phyloP scores from a whole-genome alignment of 2,888 invertebrate species.

The Amaurobius ferox region DNA sequence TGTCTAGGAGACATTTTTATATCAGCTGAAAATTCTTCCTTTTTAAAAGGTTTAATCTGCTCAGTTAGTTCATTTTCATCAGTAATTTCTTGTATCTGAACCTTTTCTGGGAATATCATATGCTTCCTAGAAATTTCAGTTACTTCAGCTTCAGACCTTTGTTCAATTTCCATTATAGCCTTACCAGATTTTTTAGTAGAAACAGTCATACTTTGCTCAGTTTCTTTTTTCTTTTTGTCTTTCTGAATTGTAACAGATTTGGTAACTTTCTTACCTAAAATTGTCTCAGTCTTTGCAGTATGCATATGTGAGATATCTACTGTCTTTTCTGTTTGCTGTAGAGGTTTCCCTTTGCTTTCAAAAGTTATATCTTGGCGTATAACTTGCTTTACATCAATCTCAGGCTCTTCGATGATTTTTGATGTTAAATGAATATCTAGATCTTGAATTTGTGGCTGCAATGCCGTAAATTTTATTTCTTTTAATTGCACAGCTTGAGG shows the following conservation, averaged over 20 bases:
- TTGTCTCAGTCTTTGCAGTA: not conserved
- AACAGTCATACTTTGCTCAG: conserved; percentile 43
- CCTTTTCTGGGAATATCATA: conserved; percentile 50
- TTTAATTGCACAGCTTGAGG: not conserved
- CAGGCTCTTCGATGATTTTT: conserved; percentile 36
- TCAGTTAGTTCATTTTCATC: conserved; percentile 22
- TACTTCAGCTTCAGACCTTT: conserved; percentile 39
- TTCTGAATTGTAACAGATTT: conserved; percentile 29
- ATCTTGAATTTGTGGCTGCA: conserved; percentile 45
- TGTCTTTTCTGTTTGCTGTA: conserved; percentile 36
- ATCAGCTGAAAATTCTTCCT: conserved; percentile 36
- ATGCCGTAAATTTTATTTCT: conserved; percentile 28
- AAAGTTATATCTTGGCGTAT: conserved; percentile 50
- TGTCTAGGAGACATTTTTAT: conserved; percentile 61
- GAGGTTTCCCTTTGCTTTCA: conserved; percentile 61
- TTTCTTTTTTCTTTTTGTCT: conserved; percentile 24
- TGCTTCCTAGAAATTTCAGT: conserved; percentile 35
- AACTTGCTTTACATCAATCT: conserved; percentile 50
- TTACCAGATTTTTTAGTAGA: conserved; percentile 16
- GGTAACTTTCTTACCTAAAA: conserved; percentile 17
- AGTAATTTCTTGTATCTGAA: conserved; percentile 39
- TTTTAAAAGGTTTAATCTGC: conserved; percentile 27
- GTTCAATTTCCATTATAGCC: conserved; percentile 32
- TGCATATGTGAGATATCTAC: conserved; percentile 9
- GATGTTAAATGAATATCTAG: conserved; percentile 46